Conservation (phyloP, 2,797 vertebrate species). For the Notolabrus celidotus region DNA sequence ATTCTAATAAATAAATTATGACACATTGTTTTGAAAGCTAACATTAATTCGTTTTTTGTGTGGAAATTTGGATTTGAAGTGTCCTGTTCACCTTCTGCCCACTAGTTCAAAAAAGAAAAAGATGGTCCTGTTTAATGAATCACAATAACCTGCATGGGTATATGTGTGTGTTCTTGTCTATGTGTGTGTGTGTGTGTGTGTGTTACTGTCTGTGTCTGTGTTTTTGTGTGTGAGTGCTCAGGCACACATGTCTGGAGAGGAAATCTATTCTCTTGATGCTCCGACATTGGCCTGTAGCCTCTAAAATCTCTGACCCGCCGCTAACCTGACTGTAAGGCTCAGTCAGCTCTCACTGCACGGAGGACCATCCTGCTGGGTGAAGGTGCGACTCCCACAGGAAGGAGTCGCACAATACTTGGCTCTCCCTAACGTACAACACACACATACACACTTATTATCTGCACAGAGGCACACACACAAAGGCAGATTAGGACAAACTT, state of each 20-base stretch:
- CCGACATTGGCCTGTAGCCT: conserved; percentile 54
- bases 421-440: conserved; percentile 65
- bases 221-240: conserved; percentile 27
- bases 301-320: conserved; percentile 59
- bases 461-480: conserved; percentile 41
- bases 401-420: conserved; percentile 80
- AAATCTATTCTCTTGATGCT: conserved; percentile 66
- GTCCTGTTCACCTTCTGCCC: conserved; percentile 8
- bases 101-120: background rate
- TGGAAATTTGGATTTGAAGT: background rate
- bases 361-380: conserved; percentile 53
- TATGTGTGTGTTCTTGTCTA: too few species aligned
- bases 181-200: background rate
- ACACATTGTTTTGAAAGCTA: too few species aligned
- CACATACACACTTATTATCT: conserved; percentile 23
- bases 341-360: conserved; percentile 36
- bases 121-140: conserved; percentile 24
- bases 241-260: conserved; percentile 66
- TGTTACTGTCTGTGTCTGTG: background rate
- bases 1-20: too few species aligned
- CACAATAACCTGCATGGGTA: conserved; percentile 34
- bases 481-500: conserved; percentile 53
- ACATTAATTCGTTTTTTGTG: too few species aligned
- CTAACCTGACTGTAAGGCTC: conserved; percentile 51
- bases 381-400: conserved; percentile 82